phyloP scores from a whole-genome alignment of 92 coral and sea anemone species.

The Zoanthus sociatus region DNA sequence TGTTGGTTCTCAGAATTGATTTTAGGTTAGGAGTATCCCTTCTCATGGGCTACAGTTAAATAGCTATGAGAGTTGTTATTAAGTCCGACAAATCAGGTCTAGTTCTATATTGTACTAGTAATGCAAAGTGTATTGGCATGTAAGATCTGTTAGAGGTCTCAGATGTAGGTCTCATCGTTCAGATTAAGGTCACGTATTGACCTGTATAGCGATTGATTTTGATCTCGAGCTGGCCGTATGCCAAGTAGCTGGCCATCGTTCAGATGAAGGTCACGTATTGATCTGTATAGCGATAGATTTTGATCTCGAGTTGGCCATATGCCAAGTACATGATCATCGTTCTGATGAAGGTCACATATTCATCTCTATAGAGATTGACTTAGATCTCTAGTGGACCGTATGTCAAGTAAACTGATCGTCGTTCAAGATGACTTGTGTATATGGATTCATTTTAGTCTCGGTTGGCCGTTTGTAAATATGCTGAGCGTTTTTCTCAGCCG shows the following conservation, averaged over 20 bases:
- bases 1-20: constrained; percentile 38
- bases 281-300: background rate
- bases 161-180: constrained; percentile 2
- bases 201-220: constrained; percentile 4
- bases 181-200: constrained; percentile 23
- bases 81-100: constrained; percentile 8
- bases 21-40: constrained; percentile 1
- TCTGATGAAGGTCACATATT: constrained; percentile 17
- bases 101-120: background rate
- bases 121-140: constrained; percentile 18
- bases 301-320: background rate
- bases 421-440: constrained; percentile 17
- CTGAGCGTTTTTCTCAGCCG: constrained; percentile 22
- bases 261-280: constrained; percentile 19
- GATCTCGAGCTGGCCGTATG: constrained; percentile 6
- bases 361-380: background rate
- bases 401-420: background rate
- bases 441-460: constrained; percentile 17
- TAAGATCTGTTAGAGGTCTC: constrained; percentile 10
- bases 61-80: constrained; percentile 16
- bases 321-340: background rate
- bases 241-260: background rate
- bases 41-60: constrained; percentile 7
- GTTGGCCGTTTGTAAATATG: constrained; percentile 21
- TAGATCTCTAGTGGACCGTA: background rate